Percentiles rank a stretch among this genome's conserved stretches.
phyloP scores from a whole-genome alignment of 2,888 invertebrate species.

The Panzeria rudis region DNA sequence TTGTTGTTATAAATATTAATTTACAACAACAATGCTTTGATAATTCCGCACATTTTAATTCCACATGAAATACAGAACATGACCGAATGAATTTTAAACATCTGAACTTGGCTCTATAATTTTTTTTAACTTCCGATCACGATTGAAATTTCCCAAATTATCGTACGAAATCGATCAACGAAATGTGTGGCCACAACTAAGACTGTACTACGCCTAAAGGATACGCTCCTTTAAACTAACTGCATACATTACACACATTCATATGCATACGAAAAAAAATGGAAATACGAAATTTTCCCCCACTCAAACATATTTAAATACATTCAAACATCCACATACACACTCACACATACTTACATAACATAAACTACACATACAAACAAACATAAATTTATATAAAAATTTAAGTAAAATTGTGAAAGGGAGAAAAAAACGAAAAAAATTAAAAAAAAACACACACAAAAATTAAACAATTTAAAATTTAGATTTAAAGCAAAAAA shows the following conservation, averaged over 20 bases:
- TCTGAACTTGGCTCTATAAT: too few relatives aligned
- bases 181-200: conserved; percentile 12
- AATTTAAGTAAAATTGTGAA: conserved; percentile 68
- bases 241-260: conserved; percentile 19
- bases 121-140: too few relatives aligned
- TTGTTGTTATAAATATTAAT: too few relatives aligned
- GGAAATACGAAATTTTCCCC: neutral
- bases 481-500: conserved; percentile 63
- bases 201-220: conserved; percentile 15
- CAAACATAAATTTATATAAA: conserved; percentile 65
- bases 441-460: conserved; percentile 41
- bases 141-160: neutral
- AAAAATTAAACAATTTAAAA: conserved; percentile 63
- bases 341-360: conserved; percentile 31
- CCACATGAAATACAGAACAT: too few relatives aligned
- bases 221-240: conserved; percentile 4
- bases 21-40: too few relatives aligned
- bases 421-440: conserved; percentile 65
- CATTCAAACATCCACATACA: neutral
- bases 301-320: neutral
- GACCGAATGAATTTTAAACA: too few relatives aligned
- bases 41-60: too few relatives aligned
- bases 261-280: neutral
- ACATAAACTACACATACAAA: conserved; percentile 21
- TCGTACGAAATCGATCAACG: neutral